A percentile compares a stretch with the other conserved stretches of the same genome.
phyloP scores from a whole-genome alignment of 2,888 invertebrate species.

The Parnassius mnemosyne region DNA sequence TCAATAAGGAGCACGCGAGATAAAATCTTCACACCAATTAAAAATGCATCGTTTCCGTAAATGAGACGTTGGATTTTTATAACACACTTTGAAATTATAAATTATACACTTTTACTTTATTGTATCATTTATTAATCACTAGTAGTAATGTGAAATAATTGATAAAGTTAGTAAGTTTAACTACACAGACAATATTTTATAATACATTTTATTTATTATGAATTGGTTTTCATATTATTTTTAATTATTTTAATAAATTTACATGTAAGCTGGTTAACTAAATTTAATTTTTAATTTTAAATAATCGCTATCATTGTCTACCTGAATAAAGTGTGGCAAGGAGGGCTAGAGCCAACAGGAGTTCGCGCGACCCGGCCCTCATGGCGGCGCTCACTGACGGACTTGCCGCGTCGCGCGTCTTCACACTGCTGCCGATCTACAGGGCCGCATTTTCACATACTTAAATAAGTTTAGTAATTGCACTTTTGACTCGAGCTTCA shows the following conservation, averaged over 20 bases:
- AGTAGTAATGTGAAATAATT: no score
- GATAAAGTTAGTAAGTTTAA: no score
- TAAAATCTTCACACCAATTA: slow-evolving; percentile 35
- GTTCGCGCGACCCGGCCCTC: slow-evolving; percentile 71
- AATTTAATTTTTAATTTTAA: background rate
- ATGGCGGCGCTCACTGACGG: slow-evolving; percentile 73
- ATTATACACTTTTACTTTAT: no score
- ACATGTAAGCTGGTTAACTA: background rate
- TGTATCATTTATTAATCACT: no score
- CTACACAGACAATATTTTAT: no score
- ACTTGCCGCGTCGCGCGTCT: slow-evolving; percentile 41
- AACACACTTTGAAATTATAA: no score
- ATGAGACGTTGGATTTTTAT: background rate
- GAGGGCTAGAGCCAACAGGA: slow-evolving; percentile 55
- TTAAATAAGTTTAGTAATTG: background rate
- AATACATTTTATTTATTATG: background rate
- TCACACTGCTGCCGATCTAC: slow-evolving; percentile 31
- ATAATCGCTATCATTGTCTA: slow-evolving; percentile 35
- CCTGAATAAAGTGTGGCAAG: slow-evolving; percentile 73
- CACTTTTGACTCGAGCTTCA: background rate
- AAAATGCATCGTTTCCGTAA: background rate
- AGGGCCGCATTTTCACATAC: slow-evolving; percentile 8
- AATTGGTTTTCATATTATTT: background rate
- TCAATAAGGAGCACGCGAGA: slow-evolving; percentile 59
- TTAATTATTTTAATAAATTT: no score